These are phyloP conservation scores for Tetrao urogallus DNA, from an alignment of 2,113 vertebrate genomes.

Conservation along the genomic window DNA sequence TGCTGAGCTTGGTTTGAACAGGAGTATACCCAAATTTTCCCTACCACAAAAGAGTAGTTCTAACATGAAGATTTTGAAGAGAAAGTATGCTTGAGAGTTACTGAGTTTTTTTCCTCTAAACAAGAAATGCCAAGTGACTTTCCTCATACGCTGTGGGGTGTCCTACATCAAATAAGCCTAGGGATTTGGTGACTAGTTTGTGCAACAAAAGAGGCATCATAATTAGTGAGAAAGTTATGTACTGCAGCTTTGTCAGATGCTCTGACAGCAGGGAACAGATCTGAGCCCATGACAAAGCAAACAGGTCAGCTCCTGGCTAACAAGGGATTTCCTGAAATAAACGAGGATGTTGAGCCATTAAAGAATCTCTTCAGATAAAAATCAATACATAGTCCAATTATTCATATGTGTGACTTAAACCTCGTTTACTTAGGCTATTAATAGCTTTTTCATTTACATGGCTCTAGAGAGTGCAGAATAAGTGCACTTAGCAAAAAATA, in stretches of 20 bases:
- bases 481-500: background rate
- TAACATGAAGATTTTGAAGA: background rate
- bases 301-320: background rate
- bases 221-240: background rate
- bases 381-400: accelerated
- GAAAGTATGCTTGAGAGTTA: background rate
- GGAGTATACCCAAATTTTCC: background rate
- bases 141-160: background rate
- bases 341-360: background rate
- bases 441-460: background rate
- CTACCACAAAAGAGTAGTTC: background rate
- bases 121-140: background rate
- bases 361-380: background rate
- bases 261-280: background rate
- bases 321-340: background rate
- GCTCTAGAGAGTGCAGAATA: background rate
- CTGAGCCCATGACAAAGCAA: background rate
- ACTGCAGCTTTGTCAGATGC: background rate
- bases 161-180: background rate
- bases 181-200: background rate
- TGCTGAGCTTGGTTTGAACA: background rate
- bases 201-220: background rate
- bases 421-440: background rate
- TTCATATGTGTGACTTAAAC: background rate
- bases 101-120: background rate